Conservation (phyloP, 2,888 invertebrate genomes). For the Mayetiola destructor region DNA sequence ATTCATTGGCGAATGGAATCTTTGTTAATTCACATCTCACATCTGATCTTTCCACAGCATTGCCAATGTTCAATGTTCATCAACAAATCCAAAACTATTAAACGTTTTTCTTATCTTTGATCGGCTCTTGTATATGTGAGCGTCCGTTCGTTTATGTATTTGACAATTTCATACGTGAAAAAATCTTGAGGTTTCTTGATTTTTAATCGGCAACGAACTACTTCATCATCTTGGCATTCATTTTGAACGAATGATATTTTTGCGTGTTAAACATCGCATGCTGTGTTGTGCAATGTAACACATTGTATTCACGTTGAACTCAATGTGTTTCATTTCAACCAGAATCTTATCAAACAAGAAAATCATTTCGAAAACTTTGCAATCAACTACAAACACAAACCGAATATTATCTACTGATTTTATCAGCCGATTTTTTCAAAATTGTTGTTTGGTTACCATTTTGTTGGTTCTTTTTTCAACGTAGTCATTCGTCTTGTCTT, state of each 20-base stretch:
- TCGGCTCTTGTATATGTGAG: not conserved
- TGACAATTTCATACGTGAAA: too few relatives aligned
- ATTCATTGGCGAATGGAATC: not conserved
- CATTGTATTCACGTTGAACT: too few relatives aligned
- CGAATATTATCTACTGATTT: conserved; percentile 9
- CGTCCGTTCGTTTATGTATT: too few relatives aligned
- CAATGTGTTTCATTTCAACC: conserved; percentile 6
- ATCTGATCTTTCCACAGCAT: too few relatives aligned
- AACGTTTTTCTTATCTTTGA: conserved; percentile 1
- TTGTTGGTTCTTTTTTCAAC: too few relatives aligned
- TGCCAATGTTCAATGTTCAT: too few relatives aligned
- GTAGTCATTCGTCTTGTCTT: not conserved
- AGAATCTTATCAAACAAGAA: not conserved
- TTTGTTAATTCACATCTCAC: not conserved
- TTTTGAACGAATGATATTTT: conserved; percentile 8
- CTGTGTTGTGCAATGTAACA: not conserved
- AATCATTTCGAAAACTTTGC: not conserved
- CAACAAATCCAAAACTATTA: conserved; percentile 9
- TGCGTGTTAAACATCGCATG: not conserved
- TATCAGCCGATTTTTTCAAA: not conserved
- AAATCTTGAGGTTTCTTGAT: too few relatives aligned
- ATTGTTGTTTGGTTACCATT: conserved; percentile 2
- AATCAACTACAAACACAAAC: conserved; percentile 7
- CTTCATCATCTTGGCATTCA: conserved; percentile 6
- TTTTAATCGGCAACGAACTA: too few relatives aligned